phyloP scores from a whole-genome alignment of 2,113 vertebrate species.

The Halichoerus grypus region DNA sequence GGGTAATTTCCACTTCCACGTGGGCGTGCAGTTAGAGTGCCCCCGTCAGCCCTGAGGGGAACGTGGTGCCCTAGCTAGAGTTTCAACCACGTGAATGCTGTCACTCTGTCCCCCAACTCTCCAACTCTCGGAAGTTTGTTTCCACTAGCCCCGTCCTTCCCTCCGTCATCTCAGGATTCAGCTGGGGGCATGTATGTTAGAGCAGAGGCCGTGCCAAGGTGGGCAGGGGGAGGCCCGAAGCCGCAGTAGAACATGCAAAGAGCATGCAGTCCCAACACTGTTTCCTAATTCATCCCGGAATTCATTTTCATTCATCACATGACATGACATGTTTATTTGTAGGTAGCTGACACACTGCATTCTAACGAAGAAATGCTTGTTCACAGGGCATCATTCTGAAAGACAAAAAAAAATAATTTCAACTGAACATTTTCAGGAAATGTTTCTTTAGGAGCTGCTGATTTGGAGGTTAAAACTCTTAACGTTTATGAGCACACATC shows the following conservation, averaged over 20 bases:
- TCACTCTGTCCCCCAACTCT: background rate
- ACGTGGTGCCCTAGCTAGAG: background rate
- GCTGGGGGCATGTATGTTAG: background rate
- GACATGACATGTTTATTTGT: background rate
- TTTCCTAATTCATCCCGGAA: background rate
- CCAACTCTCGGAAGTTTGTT: background rate
- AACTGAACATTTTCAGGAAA: slow-evolving; percentile 14
- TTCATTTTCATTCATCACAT: background rate
- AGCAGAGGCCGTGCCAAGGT: background rate
- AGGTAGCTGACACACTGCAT: background rate
- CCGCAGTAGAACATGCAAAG: background rate
- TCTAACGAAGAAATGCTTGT: slow-evolving; percentile 25
- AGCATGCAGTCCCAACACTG: background rate
- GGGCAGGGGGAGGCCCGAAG: background rate
- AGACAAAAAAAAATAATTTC: background rate
- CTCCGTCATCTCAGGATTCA: slow-evolving; percentile 13
- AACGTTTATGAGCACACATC: background rate
- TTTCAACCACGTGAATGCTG: background rate
- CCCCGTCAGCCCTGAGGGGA: background rate
- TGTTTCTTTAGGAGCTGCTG: background rate
- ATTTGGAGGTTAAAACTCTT: slow-evolving; percentile 15
- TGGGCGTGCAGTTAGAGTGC: background rate
- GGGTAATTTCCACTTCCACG: background rate
- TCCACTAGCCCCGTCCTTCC: background rate
- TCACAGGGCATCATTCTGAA: slow-evolving; percentile 17